A percentile compares a stretch with the other conserved stretches of the same genome.
phyloP scores from a whole-genome alignment of 2,113 vertebrate genomes.

The Dinomys branickii region DNA sequence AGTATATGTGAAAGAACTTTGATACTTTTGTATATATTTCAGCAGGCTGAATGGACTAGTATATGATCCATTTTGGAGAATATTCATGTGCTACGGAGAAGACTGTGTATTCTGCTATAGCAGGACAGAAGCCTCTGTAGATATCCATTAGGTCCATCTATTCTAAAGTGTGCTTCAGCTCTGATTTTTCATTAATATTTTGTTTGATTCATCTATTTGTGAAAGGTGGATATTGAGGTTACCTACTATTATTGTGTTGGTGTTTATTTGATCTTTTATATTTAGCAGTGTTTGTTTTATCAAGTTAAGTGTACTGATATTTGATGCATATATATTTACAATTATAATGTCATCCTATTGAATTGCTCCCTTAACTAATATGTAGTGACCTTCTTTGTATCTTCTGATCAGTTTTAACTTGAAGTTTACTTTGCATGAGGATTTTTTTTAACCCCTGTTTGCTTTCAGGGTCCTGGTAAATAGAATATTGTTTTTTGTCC shows the following conservation, averaged over 20 bases:
- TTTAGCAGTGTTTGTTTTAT: neutral
- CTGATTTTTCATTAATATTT: neutral
- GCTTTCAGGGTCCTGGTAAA: neutral
- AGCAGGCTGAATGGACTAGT: neutral
- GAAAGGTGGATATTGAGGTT: neutral
- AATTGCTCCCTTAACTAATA: neutral
- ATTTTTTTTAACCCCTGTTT: neutral
- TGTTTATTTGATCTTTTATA: neutral
- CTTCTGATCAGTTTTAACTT: neutral
- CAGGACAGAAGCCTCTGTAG: neutral
- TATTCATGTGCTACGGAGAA: neutral
- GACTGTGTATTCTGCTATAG: neutral
- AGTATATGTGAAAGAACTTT: neutral
- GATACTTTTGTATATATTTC: neutral
- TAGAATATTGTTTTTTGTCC: neutral
- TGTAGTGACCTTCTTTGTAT: neutral
- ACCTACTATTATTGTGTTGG: neutral
- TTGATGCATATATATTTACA: neutral
- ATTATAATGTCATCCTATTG: neutral
- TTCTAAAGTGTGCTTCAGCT: neutral
- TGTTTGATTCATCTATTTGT: neutral
- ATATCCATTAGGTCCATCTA: neutral
- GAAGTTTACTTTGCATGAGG: neutral
- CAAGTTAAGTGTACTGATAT: neutral
- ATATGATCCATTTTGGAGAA: neutral